Evolutionary conservation across 2,113 vertebrate genomes (phyloP).

Genomic region (Catharus minimus): DNA sequence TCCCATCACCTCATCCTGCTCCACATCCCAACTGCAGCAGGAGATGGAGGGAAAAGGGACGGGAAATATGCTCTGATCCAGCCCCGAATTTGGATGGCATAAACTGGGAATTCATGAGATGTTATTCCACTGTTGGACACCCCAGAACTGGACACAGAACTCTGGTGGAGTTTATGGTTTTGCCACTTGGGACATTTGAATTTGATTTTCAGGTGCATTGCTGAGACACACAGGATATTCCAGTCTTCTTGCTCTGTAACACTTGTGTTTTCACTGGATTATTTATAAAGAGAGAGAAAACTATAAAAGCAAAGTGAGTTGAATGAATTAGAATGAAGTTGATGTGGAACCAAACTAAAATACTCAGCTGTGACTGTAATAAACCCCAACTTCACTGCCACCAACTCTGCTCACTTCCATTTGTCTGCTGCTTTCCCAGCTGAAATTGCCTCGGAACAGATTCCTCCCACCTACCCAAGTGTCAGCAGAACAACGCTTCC

Average conservation of each 20-base stretch:
- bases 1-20: background rate
- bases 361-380: background rate
- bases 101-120: background rate
- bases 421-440: background rate
- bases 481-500: background rate
- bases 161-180: rapidly evolving
- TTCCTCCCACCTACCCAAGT: background rate
- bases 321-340: background rate
- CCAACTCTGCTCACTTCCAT: background rate
- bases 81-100: background rate
- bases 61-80: rapidly evolving
- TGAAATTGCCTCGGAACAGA: background rate
- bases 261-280: background rate
- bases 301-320: background rate
- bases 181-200: background rate
- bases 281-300: background rate
- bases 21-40: background rate
- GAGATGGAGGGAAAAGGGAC: background rate
- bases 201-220: rapidly evolving
- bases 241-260: rapidly evolving
- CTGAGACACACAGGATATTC: background rate
- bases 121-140: background rate
- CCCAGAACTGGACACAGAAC: too few relatives aligned
- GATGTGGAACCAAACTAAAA: background rate
- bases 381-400: background rate